Base-by-base conservation (phyloP, 2,113 vertebrate genomes). In the Macrotus californicus region DNA sequence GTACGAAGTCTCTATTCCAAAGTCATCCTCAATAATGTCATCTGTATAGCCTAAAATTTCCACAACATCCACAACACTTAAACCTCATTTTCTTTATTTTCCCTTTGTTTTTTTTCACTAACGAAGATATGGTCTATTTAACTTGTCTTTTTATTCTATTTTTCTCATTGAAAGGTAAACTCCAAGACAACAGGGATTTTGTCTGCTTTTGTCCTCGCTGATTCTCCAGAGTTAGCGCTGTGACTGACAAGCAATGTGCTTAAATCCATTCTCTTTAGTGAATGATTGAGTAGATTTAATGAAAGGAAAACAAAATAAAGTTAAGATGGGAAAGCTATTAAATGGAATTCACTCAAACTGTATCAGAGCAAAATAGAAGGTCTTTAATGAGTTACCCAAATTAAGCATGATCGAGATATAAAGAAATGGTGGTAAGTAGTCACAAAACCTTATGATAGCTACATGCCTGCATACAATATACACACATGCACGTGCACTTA, bases 401-500 rank as follows among this genome's bases (percentile, higher is more conserved):
- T 36, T 41, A 85, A 86, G 29, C 16, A 64, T 24, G 11, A 80
- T 46, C 13, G 26, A 86, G 64, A 79, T 56, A 67, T 26, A 79
- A 54, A 89, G 43, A 43, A 75, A 56, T 76, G 18, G 59, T 67
- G 48, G 48, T 48, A 76, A 64, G 61, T 34, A 87, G 36, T 7
- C 3, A 31, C 10, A 41, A 18, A 43, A 64, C 18, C 39, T 70
- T 15, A 34, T 0, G 77, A 50, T 85, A 59, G 77, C 66, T 26
- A 50, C 21, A 24, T 15, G 8, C 21, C 5, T 59, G 5, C 4
- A 89, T 41, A 59, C 18, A 75, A 85, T 12, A 85, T 39, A 8
- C 5, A 26, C 41, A n/a, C 2, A 77, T 3, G 22, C 15, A 2
- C 3, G 5, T 9, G 9, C 14, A 36, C 3, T 5, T 18, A 6